These are phyloP conservation scores for Bombus superbus DNA, from an alignment of 1,140 invertebrate genomes.

Conservation along the genomic window DNA sequence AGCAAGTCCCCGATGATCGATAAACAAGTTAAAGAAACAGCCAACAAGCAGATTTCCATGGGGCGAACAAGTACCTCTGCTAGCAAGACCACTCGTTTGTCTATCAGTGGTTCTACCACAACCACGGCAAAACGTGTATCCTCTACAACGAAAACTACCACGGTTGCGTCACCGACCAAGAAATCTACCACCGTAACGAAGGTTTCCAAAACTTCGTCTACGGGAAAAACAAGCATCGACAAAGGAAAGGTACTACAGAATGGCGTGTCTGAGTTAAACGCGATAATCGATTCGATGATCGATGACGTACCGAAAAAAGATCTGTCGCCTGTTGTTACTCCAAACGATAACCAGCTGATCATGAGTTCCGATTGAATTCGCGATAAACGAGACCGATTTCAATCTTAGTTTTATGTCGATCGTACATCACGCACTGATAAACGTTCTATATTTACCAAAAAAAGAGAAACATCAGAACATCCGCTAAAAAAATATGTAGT, in stretches of 20 bases:
- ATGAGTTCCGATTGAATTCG: slow-evolving; percentile 76
- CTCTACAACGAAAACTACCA: slow-evolving; percentile 30
- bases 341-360: slow-evolving; percentile 80
- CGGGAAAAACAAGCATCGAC: slow-evolving; percentile 81
- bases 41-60: slow-evolving; percentile 84
- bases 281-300: slow-evolving; percentile 55
- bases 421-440: slow-evolving; percentile 39
- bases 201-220: slow-evolving; percentile 18
- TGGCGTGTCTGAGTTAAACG: slow-evolving; percentile 66
- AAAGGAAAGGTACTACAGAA: slow-evolving; percentile 77
- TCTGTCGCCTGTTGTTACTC: slow-evolving; percentile 72
- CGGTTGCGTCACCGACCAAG: slow-evolving; percentile 66
- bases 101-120: slow-evolving; percentile 72
- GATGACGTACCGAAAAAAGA: slow-evolving; percentile 79
- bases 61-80: slow-evolving; percentile 72
- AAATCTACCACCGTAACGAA: slow-evolving; percentile 56
- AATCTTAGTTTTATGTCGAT: slow-evolving; percentile 42
- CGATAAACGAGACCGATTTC: background rate
- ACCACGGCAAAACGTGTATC: slow-evolving; percentile 50
- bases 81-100: slow-evolving; percentile 64
- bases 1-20: slow-evolving; percentile 81
- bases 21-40: slow-evolving; percentile 85
- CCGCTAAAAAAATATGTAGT: slow-evolving; percentile 58
- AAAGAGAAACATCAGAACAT: slow-evolving; percentile 41
- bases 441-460: slow-evolving; percentile 49